Evolutionary conservation across 2,888 invertebrate species (phyloP), one percentile per base, ranked within the genome.

Genomic region (Mimas tiliae): DNA sequence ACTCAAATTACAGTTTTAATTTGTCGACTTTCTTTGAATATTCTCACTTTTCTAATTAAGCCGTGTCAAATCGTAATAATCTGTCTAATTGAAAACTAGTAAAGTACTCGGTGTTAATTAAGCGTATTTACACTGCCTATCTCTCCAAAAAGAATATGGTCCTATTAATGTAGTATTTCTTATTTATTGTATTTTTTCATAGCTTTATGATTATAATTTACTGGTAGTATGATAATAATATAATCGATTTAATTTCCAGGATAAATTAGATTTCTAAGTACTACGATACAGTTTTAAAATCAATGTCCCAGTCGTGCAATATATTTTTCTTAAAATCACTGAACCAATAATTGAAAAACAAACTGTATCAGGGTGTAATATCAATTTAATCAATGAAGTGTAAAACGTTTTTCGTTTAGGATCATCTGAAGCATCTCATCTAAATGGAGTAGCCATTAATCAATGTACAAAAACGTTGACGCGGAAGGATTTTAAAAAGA

Each of bases 401-500:
- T 72, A 70, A 78, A 82, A 72, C 65, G 73, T 77, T 76, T 79
- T 78, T 58, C 58, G 38, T 69, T 80, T 68, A 77, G 69, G 73
- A 76, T 77, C 75, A 72, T 79, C 78, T 78, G 69, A 77, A 80
- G 75, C 71, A 78, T 81, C 73, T 76, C 78, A 73, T 75, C 72
- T 76, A 82, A 83, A 82, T 79, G 80, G 79, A 73, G 68, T 76
- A 77, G 72, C 80, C 81, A 87, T 88, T 86, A 87, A 88, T 88
- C 88, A 88, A 80, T 74, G 82, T 80, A 76, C 72, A 78, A 82
- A 84, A 85, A 86, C 79, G 75, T 79, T 84, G 81, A 80, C 80
- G 80, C 74, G 76, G 78, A 85, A 85, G 81, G 81, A 82, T 82
- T 84, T 85, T 82, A 76, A 80, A 80, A 80, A 79, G 75, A 75